These are phyloP conservation scores for Metopia argyrocephala DNA, from an alignment of 2,888 invertebrate species.

Conservation along the genomic window DNA sequence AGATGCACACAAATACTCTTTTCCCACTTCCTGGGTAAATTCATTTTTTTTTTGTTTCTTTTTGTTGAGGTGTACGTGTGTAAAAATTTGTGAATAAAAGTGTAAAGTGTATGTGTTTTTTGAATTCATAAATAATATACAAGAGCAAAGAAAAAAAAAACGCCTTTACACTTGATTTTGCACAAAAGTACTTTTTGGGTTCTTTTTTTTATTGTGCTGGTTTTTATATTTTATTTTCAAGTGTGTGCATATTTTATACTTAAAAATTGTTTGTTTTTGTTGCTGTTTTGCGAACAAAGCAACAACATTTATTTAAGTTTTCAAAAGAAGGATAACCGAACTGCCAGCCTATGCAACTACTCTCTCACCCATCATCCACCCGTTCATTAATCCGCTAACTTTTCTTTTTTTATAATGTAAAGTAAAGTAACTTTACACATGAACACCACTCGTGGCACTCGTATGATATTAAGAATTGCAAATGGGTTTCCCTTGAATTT, in stretches of 20 bases:
- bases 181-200: constrained; percentile 51
- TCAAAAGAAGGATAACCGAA: neutral
- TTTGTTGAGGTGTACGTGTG: neutral
- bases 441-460: constrained; percentile 34
- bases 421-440: constrained; percentile 42
- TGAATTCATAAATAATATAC: neutral
- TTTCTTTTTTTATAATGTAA: neutral
- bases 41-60: neutral
- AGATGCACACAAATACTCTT: constrained; percentile 5
- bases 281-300: constrained; percentile 12
- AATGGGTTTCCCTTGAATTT: neutral
- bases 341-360: neutral
- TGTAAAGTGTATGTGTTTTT: neutral
- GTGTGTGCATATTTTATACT: constrained; percentile 54
- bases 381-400: neutral
- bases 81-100: neutral
- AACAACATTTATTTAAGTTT: neutral
- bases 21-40: neutral
- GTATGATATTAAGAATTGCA: neutral
- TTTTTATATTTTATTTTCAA: constrained; percentile 40
- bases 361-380: neutral
- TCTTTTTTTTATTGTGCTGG: constrained; percentile 18
- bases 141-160: constrained; percentile 18
- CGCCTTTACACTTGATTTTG: constrained; percentile 56
- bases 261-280: constrained; percentile 45